These are phyloP conservation scores for Misgurnus anguillicaudatus DNA, from an alignment of 2,113 vertebrate genomes.

Conservation along the genomic window DNA sequence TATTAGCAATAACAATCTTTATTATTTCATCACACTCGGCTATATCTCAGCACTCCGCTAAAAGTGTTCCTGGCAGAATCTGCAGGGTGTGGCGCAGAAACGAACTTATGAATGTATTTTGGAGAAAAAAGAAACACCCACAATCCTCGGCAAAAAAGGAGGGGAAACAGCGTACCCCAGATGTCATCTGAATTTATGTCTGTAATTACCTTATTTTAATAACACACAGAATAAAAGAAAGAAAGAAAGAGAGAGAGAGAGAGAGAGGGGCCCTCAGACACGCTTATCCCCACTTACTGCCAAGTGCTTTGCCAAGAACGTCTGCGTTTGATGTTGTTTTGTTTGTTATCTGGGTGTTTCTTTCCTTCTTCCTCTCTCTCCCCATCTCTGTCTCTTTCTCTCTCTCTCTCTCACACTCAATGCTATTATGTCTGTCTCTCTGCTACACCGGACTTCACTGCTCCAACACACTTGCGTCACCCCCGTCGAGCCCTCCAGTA, in stretches of 20 bases:
- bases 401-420: not conserved
- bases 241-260: slow-evolving; percentile 10
- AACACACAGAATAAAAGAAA: slow-evolving; percentile 36
- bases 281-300: slow-evolving; percentile 46
- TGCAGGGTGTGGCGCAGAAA: slow-evolving; percentile 46
- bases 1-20: slow-evolving; percentile 48
- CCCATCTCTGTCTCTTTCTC: slow-evolving; percentile 9
- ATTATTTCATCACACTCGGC: slow-evolving; percentile 10
- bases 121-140: slow-evolving; percentile 44
- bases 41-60: slow-evolving; percentile 24
- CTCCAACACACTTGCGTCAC: slow-evolving; percentile 33
- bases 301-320: slow-evolving; percentile 57
- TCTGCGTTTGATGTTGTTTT: slow-evolving; percentile 59
- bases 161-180: slow-evolving; percentile 46
- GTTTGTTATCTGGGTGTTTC: slow-evolving; percentile 46
- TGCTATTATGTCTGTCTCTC: slow-evolving; percentile 13
- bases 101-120: slow-evolving; percentile 52
- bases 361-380: slow-evolving; percentile 14
- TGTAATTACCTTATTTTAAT: slow-evolving; percentile 69
- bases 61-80: slow-evolving; percentile 46
- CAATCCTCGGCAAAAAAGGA: slow-evolving; percentile 30
- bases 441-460: slow-evolving; percentile 5
- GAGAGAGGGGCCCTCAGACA: slow-evolving; percentile 46
- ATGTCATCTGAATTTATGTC: slow-evolving; percentile 65
- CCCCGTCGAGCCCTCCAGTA: slow-evolving; percentile 14